Conservation (phyloP, 2,797 vertebrate genomes). For the Kryptolebias ocellatus region DNA sequence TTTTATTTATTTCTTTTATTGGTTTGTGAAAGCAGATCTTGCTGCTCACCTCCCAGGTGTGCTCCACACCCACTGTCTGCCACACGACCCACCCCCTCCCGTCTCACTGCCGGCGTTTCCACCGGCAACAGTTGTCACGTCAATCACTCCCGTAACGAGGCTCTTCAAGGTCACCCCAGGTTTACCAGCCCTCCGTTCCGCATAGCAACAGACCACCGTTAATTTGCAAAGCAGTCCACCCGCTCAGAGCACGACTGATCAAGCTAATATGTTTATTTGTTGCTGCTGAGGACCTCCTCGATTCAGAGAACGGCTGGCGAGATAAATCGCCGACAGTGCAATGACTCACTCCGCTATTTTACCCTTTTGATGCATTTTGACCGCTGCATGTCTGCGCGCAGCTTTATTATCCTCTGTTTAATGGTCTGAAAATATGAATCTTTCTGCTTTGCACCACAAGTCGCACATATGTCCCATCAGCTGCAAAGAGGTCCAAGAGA, state of each 20-base stretch:
- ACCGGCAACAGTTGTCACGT: conserved; percentile 50
- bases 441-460: conserved; percentile 27
- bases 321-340: conserved; percentile 50
- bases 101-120: conserved; percentile 18
- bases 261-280: conserved; percentile 74
- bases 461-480: conserved; percentile 38
- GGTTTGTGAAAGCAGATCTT: conserved; percentile 14
- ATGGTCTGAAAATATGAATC: conserved; percentile 55
- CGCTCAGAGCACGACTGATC: conserved; percentile 63
- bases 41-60: conserved; percentile 51
- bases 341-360: conserved; percentile 46
- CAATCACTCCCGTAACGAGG: conserved; percentile 70
- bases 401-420: conserved; percentile 48
- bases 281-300: conserved; percentile 52
- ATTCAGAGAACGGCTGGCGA: conserved; percentile 39
- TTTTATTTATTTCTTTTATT: conserved; percentile 1
- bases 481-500: conserved; percentile 32
- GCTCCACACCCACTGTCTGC: conserved; percentile 27
- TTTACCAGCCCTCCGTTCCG: conserved; percentile 33
- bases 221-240: conserved; percentile 62
- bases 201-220: conserved; percentile 59
- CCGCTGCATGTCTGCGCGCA: conserved; percentile 28
- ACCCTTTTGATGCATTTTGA: conserved; percentile 52
- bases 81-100: conserved; percentile 39
- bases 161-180: conserved; percentile 69